These are phyloP conservation scores for Melanotaenia nigrans DNA, from an alignment of 2,797 vertebrate species.

Conservation along the genomic window DNA sequence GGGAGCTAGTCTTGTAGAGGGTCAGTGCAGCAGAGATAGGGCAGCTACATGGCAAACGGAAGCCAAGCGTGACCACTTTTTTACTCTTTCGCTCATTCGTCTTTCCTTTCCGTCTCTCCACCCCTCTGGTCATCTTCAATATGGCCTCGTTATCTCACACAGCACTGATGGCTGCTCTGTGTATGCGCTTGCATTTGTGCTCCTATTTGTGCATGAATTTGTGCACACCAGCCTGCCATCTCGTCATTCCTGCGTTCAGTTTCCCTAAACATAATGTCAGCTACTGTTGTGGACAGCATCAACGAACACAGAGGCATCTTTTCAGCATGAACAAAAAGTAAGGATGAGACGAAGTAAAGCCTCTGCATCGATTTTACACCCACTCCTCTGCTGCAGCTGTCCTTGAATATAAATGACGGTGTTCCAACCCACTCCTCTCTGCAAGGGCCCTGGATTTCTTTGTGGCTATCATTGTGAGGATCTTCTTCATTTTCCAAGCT, in stretches of 20 bases:
- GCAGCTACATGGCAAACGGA: constrained; percentile 63
- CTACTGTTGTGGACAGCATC: constrained; percentile 9
- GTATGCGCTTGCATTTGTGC: constrained; percentile 7
- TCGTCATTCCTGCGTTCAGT: constrained; percentile 31
- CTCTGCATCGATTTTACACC: constrained; percentile 73
- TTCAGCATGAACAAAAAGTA: constrained; percentile 66
- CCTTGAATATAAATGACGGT: constrained; percentile 77
- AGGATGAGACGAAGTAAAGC: constrained; percentile 68
- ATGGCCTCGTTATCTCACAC: constrained; percentile 61
- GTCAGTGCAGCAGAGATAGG: constrained; percentile 78
- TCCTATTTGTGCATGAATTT: constrained; percentile 42
- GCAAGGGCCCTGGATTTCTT: constrained; percentile 60
- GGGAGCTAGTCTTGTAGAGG: constrained; percentile 54
- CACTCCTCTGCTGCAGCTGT: constrained; percentile 63
- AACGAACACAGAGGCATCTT: constrained; percentile 29
- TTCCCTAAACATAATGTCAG: constrained; percentile 35
- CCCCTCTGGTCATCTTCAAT: constrained; percentile 65
- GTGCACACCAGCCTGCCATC: constrained; percentile 2
- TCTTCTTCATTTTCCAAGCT: constrained; percentile 69
- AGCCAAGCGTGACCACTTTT: constrained; percentile 69
- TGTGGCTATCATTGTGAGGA: constrained; percentile 55
- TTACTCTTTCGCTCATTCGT: constrained; percentile 57
- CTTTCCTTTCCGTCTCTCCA: constrained; percentile 40
- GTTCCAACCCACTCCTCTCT: constrained; percentile 62
- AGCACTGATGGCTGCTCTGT: constrained; percentile 45